These are phyloP conservation scores for cat (Felis catus) DNA, from an alignment of 2,113 vertebrate species.

Conservation along the genomic window F.catus_Fca126_mat1.0 CM031414.1:58181001-58181500, in stretches of 20 bases:
- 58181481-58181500: neutral
- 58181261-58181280: neutral
- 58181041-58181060: too few relatives aligned
- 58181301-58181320: neutral
- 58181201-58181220: too few relatives aligned
- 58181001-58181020: neutral
- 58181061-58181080: too few relatives aligned
- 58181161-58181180: too few relatives aligned
- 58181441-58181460: neutral
- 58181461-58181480: neutral
- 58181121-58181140: too few relatives aligned
- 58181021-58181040: neutral
- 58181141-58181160: too few relatives aligned
- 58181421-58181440: neutral
- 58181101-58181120: too few relatives aligned
- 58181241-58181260: neutral
- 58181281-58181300: neutral
- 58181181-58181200: too few relatives aligned
- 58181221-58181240: too few relatives aligned
- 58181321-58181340: neutral
- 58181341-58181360: neutral
- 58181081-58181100: too few relatives aligned
- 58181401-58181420: neutral
- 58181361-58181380: neutral
- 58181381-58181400: fast-evolving